Conservation (phyloP, 2,888 invertebrate species). For the Dynastes grantii region DNA sequence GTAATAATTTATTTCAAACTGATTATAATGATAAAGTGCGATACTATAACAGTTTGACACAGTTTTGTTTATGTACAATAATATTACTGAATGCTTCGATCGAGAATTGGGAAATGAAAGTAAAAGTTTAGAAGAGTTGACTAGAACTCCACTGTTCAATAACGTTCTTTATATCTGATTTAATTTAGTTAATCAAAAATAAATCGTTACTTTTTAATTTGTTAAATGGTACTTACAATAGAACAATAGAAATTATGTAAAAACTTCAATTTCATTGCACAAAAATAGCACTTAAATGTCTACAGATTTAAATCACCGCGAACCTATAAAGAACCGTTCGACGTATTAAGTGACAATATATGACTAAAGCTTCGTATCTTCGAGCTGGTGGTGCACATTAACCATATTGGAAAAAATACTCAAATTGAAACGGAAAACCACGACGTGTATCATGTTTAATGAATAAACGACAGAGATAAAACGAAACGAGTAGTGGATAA, state of each 20-base stretch:
- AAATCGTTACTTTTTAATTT: too few relatives aligned
- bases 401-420: conserved; percentile 35
- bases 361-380: conserved; percentile 29
- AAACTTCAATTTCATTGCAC: conserved; percentile 49
- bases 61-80: too few relatives aligned
- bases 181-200: too few relatives aligned
- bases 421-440: conserved; percentile 46
- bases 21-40: too few relatives aligned
- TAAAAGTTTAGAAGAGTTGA: too few relatives aligned
- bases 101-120: too few relatives aligned
- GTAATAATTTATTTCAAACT: neutral
- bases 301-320: conserved; percentile 16
- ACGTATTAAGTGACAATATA: conserved; percentile 25
- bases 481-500: conserved; percentile 36
- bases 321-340: conserved; percentile 26
- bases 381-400: conserved; percentile 27
- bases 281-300: conserved; percentile 9
- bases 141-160: too few relatives aligned
- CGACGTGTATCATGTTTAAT: conserved; percentile 34
- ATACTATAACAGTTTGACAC: too few relatives aligned
- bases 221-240: conserved; percentile 48
- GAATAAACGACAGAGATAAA: conserved; percentile 21
- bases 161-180: too few relatives aligned
- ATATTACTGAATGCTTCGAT: too few relatives aligned
- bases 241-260: conserved; percentile 44